Conservation (phyloP, 2,797 vertebrate genomes). For the Loriculus beryllinus region DNA sequence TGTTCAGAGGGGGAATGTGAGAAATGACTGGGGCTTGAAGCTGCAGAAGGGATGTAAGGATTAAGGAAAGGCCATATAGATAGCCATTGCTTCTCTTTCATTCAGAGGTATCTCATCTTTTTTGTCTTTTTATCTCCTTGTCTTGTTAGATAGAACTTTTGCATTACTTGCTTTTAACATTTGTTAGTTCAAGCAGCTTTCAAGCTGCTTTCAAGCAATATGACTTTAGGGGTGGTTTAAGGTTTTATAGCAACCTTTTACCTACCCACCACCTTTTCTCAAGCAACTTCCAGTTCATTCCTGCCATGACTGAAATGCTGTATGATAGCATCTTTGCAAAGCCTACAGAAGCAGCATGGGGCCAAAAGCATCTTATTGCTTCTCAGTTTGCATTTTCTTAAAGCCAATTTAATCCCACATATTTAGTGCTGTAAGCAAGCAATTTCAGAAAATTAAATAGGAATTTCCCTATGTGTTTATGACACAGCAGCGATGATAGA, state of each 20-base stretch:
- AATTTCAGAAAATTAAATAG: slow-evolving; percentile 61
- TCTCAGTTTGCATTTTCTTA: background rate
- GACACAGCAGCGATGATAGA: background rate
- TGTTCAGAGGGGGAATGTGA: background rate
- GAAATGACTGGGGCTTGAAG: background rate
- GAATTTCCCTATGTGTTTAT: slow-evolving; percentile 60
- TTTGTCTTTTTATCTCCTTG: background rate
- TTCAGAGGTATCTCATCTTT: background rate
- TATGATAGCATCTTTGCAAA: slow-evolving; percentile 52
- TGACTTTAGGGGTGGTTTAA: slow-evolving; percentile 1
- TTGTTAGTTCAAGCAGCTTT: background rate
- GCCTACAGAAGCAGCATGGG: background rate
- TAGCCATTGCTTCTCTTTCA: background rate
- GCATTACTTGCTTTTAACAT: background rate
- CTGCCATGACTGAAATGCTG: slow-evolving; percentile 26
- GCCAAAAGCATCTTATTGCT: slow-evolving; percentile 19
- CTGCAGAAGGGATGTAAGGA: background rate
- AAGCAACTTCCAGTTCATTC: slow-evolving; percentile 55
- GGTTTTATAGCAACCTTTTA: slow-evolving; percentile 48
- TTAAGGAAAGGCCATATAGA: background rate
- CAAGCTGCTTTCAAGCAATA: background rate
- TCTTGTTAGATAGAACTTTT: background rate
- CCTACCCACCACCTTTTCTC: slow-evolving; percentile 15
- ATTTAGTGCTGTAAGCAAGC: slow-evolving; percentile 39
- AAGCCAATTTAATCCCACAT: slow-evolving; percentile 33